Conservation (phyloP, 2,888 invertebrate genomes). For the Blera fallax region DNA sequence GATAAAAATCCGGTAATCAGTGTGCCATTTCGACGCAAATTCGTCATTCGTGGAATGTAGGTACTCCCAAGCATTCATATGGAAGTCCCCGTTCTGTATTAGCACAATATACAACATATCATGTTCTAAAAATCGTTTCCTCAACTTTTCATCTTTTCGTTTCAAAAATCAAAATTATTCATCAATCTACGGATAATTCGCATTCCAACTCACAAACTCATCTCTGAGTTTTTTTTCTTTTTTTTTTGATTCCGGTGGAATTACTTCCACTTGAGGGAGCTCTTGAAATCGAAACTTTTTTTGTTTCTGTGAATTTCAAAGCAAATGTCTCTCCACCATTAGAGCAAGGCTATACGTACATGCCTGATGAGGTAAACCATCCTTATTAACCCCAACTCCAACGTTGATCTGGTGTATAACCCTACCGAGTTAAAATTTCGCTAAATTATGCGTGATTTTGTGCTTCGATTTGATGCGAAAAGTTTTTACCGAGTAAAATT, state of each 20-base stretch:
- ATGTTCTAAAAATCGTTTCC: neutral
- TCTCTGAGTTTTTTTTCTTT: no score
- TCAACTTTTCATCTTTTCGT: neutral
- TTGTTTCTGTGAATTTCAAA: neutral
- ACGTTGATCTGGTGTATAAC: neutral
- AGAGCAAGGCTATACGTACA: neutral
- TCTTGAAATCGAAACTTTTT: neutral
- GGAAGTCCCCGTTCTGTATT: neutral
- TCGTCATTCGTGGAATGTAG: neutral
- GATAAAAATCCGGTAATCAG: neutral
- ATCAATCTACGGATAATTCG: constrained; percentile 29
- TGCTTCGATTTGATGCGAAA: constrained; percentile 19
- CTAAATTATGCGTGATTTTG: constrained; percentile 32
- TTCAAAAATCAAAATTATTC: constrained; percentile 28
- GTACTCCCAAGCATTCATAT: neutral
- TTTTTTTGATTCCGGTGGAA: neutral
- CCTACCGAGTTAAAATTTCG: neutral
- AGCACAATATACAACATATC: neutral
- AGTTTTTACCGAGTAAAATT: neutral
- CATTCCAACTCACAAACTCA: neutral
- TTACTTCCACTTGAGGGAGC: constrained; percentile 1
- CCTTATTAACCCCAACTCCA: neutral
- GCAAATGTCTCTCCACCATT: neutral
- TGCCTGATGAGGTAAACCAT: constrained; percentile 1
- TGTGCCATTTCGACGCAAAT: neutral